Percentiles rank a stretch among this genome's conserved stretches.
Conservation (phyloP, 2,888 invertebrate genomes). For the Dryococelus australis region DNA sequence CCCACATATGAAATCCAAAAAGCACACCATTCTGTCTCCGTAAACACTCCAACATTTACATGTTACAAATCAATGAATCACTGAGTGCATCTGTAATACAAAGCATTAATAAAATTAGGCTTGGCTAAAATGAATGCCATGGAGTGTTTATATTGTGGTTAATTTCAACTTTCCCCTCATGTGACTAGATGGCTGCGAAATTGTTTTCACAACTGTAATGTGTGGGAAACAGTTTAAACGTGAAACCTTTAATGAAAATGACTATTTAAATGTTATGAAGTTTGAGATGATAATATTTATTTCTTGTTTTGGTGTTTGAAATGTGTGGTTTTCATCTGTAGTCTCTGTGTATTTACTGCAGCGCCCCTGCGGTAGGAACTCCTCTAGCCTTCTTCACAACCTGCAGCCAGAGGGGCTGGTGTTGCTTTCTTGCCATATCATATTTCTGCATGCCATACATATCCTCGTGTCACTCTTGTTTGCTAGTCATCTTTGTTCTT, state of each 20-base stretch:
- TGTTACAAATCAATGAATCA: not conserved
- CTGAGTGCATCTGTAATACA: not conserved
- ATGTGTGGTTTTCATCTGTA: slow-evolving; percentile 23
- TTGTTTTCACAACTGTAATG: not conserved
- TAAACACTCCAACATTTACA: not conserved
- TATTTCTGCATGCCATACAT: too few relatives aligned
- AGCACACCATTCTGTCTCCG: not conserved
- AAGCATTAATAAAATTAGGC: not conserved
- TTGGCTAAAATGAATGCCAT: not conserved
- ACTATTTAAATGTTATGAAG: not conserved
- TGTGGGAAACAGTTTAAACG: not conserved
- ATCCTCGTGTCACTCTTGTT: too few relatives aligned
- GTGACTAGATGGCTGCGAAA: not conserved
- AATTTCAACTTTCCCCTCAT: not conserved
- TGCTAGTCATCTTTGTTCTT: too few relatives aligned
- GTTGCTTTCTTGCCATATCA: too few relatives aligned
- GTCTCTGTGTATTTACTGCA: slow-evolving; percentile 16
- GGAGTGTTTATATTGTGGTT: not conserved
- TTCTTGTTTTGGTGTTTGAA: slow-evolving; percentile 27
- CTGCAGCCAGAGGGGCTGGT: too few relatives aligned
- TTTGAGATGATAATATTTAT: slow-evolving; percentile 3
- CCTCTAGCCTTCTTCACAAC: not conserved
- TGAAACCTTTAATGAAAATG: not conserved
- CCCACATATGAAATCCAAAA: not conserved
- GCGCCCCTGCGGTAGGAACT: not conserved